phyloP scores from a whole-genome alignment of 2,113 vertebrate genomes.

The Craseonycteris thonglongyai region DNA sequence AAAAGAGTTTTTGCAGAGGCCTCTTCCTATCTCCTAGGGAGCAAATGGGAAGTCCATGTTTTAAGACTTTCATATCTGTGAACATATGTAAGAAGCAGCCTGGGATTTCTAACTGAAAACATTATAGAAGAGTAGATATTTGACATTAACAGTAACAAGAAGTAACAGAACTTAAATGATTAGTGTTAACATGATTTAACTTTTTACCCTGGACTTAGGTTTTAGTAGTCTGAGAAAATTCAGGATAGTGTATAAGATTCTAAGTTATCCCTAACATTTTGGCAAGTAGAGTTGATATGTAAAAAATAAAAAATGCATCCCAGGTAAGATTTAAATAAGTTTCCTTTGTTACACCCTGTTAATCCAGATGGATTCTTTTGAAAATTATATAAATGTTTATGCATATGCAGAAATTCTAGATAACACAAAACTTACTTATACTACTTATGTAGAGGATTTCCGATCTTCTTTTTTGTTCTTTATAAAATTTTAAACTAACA shows the following conservation, averaged over 20 bases:
- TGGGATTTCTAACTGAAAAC: background rate
- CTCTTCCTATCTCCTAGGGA: background rate
- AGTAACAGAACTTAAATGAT: background rate
- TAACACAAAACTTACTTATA: constrained; percentile 27
- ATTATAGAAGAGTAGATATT: background rate
- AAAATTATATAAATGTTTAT: constrained; percentile 9
- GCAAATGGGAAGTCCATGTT: background rate
- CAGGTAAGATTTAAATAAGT: constrained; percentile 22
- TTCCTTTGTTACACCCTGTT: background rate
- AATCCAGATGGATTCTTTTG: constrained; percentile 10
- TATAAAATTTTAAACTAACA: background rate
- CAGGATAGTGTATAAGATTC: background rate
- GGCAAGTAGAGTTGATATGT: background rate
- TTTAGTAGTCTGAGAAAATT: background rate
- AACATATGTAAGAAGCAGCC: background rate
- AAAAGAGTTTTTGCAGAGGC: background rate
- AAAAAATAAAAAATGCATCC: background rate
- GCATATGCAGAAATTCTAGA: background rate
- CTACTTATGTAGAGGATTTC: background rate
- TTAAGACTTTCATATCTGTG: background rate
- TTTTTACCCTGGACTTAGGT: background rate
- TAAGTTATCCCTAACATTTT: constrained; percentile 17
- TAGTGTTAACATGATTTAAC: background rate
- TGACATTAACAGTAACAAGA: background rate
- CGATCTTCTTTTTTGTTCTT: constrained; percentile 13